Evolutionary conservation across 2,888 invertebrate species (phyloP).

Genomic region (Rugalucina vietnamica): DNA sequence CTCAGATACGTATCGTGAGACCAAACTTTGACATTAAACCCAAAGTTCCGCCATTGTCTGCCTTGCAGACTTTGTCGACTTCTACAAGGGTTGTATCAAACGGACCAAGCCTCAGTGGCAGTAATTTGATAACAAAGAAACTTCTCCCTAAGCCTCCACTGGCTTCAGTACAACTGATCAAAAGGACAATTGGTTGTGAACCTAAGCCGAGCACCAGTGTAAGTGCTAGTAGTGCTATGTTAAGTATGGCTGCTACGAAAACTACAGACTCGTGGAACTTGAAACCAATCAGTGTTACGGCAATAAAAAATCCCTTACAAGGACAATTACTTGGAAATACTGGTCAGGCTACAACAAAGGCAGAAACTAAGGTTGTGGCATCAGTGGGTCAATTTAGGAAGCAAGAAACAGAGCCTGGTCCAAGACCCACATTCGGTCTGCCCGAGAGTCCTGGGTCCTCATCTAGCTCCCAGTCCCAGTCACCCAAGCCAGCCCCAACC

Average conservation of each 20-base stretch:
- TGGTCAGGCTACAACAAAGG: neutral
- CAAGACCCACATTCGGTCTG: constrained; percentile 28
- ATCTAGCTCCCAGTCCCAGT: constrained; percentile 39
- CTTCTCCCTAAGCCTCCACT: neutral
- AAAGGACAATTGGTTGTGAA: neutral
- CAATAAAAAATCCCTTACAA: neutral
- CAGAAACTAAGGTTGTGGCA: neutral
- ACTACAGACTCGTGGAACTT: constrained; percentile 9
- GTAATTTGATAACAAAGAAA: constrained; percentile 36
- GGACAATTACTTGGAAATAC: neutral
- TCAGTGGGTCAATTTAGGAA: neutral
- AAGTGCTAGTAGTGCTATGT: constrained; percentile 8
- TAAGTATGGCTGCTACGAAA: neutral
- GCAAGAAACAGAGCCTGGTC: neutral
- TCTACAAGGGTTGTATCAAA: constrained; percentile 52
- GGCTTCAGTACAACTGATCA: constrained; percentile 21
- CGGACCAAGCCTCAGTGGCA: constrained; percentile 45
- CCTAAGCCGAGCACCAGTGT: neutral
- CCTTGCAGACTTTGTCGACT: constrained; percentile 47
- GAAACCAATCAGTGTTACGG: neutral
- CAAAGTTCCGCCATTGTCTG: constrained; percentile 41
- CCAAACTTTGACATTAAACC: constrained; percentile 34
- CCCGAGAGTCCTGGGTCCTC: constrained; percentile 42
- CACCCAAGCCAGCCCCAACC: constrained; percentile 3
- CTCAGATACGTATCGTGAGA: constrained; percentile 47